phyloP scores from a whole-genome alignment of 2,888 invertebrate species.

The Lasioglossum oenotherae region DNA sequence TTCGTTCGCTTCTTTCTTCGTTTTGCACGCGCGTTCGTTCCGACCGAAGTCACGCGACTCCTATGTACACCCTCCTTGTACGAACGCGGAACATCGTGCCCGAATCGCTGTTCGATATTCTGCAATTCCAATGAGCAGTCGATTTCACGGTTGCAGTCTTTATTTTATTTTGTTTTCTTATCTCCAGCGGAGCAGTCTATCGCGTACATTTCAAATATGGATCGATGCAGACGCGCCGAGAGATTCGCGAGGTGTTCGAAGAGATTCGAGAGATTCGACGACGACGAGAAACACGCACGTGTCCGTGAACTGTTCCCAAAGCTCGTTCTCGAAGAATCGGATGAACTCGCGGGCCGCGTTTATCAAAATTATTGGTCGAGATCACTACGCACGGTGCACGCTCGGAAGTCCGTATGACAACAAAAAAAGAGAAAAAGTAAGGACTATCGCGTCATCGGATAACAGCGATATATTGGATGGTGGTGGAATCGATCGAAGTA shows the following conservation, averaged over 20 bases:
- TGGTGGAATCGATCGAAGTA: slow-evolving; percentile 18
- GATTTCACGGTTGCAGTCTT: slow-evolving; percentile 52
- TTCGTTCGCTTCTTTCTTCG: not conserved
- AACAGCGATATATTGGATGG: not conserved
- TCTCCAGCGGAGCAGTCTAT: slow-evolving; percentile 19
- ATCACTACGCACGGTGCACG: slow-evolving; percentile 33
- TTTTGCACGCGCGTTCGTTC: slow-evolving; percentile 18
- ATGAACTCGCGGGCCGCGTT: slow-evolving; percentile 37
- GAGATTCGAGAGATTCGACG: not conserved
- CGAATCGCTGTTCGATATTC: slow-evolving; percentile 19
- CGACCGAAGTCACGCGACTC: slow-evolving; percentile 41
- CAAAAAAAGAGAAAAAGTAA: not conserved
- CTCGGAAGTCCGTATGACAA: no score
- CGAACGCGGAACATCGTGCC: not conserved
- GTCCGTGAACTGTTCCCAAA: slow-evolving; percentile 44
- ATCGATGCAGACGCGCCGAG: slow-evolving; percentile 1
- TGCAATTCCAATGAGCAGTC: slow-evolving; percentile 23
- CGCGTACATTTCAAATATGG: not conserved
- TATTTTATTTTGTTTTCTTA: not conserved
- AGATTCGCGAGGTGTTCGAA: not conserved
- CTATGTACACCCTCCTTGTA: slow-evolving; percentile 2
- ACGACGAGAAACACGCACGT: not conserved
- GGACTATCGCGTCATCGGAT: not conserved
- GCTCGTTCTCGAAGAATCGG: slow-evolving; percentile 34
- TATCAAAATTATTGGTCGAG: slow-evolving; percentile 52